phyloP scores from a whole-genome alignment of 37 sponge, comb jelly and placozoan species.

The Axinella damicornis region DNA sequence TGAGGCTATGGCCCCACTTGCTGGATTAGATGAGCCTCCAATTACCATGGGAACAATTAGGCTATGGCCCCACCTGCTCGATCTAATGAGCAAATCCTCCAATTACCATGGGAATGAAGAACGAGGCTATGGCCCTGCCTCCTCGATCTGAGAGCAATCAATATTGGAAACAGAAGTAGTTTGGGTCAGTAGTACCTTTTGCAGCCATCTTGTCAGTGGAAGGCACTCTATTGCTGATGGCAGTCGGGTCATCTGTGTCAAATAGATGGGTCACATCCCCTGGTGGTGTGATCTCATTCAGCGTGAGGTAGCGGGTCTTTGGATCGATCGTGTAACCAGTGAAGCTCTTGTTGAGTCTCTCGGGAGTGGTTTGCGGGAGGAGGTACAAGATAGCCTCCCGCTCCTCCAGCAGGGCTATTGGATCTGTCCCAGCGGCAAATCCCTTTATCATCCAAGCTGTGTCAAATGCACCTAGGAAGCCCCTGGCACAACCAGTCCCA shows the following conservation, averaged over 20 bases:
- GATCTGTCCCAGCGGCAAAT: constrained; percentile 58
- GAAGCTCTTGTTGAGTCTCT: constrained; percentile 66
- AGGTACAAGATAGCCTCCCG: constrained; percentile 81
- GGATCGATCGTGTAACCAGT: constrained; percentile 88
- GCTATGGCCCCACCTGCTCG: no score
- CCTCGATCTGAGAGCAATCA: no score
- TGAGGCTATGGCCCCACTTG: no score
- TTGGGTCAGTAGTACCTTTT: no score
- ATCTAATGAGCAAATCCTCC: no score
- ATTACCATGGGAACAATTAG: no score
- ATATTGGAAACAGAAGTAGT: no score
- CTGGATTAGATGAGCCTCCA: no score
- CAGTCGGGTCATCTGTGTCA: constrained; percentile 54
- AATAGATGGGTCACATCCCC: constrained; percentile 70
- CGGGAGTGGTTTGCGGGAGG: constrained; percentile 84
- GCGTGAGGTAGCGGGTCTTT: constrained; percentile 78
- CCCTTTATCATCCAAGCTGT: constrained; percentile 96
- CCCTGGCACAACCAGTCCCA: constrained; percentile 92
- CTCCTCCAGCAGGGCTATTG: constrained; percentile 80
- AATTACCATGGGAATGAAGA: no score
- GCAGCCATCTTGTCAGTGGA: no score
- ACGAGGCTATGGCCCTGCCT: no score
- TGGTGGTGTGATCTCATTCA: constrained; percentile 58
- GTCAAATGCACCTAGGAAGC: constrained; percentile 89
- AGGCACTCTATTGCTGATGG: not conserved